Base-by-base conservation (phyloP, 2,888 invertebrate species). In the Epinotia demarniana region DNA sequence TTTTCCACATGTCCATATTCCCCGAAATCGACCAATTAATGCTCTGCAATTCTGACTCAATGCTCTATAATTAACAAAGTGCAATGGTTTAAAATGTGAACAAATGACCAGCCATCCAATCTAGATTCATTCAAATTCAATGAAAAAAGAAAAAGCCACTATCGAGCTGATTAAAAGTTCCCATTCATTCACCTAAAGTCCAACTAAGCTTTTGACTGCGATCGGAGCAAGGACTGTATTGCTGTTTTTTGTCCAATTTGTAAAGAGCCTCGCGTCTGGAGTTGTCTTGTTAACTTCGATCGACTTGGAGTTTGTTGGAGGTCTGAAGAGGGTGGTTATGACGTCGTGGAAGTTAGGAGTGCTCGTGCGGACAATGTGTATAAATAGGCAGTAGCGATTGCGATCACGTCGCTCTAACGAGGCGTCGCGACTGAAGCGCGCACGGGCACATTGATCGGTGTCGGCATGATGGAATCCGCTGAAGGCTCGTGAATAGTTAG, bases 341-440 rank as follows among this genome's bases (percentile, higher is more conserved):
- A 81, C 77, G 80, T 66, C 77, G 77, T 82, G 83, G 83, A 84
- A 87, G 87, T 84, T 76, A 72, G 79, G 84, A 85, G 84, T 80
- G 84, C 85, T 84, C 88, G 82, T 89, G 88, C 88, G 87, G 87
- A 90, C 91, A 90, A 89, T 92, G 90, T 90, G 88, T 89, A 90
- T 92, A 93, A 93, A 92, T 90, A 92, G 92, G 92, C 89, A 89
- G 91, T 93, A 86, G 85, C 86, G 86, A 93, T 91, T 91, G 90
- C 89, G 91, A 91, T 92, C 93, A 93, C 93, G 93, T 92, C 88
- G 85, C 86, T 84, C 84, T 91, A 92, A 93, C 92, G 93, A 93
- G 91, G 81, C 90, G 90, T 88, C 91, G 90, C 89, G 89, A 88
- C 90, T 89, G 87, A 85, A 71, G 60, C 68, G 53, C 66, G 87